phyloP scores from a whole-genome alignment of 2,113 vertebrate genomes.

The Mobula birostris region DNA sequence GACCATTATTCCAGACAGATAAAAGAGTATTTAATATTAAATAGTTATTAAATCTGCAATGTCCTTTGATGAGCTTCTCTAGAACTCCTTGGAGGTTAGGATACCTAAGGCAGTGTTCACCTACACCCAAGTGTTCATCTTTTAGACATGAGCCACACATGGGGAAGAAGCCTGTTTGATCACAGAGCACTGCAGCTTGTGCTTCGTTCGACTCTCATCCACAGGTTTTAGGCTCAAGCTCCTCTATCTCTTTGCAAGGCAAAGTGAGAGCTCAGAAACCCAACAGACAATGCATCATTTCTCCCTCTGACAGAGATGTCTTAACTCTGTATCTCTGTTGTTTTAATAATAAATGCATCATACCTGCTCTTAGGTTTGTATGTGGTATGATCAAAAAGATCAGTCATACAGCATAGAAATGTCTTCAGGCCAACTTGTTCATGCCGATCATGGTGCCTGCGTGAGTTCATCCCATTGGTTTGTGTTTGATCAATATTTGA shows the following conservation, averaged over 20 bases:
- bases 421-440: too few relatives aligned
- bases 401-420: too few relatives aligned
- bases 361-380: not conserved
- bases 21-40: not conserved
- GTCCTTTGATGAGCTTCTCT: not conserved
- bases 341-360: not conserved
- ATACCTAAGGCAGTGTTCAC: not conserved
- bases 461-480: too few relatives aligned
- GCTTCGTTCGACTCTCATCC: not conserved
- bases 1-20: not conserved
- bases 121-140: not conserved
- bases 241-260: not conserved
- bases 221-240: not conserved
- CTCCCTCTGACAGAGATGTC: not conserved
- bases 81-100: not conserved
- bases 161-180: not conserved
- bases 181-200: not conserved
- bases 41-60: not conserved
- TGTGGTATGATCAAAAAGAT: too few relatives aligned
- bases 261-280: not conserved
- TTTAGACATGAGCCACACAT: not conserved
- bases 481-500: too few relatives aligned
- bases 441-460: too few relatives aligned
- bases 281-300: not conserved
- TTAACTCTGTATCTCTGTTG: not conserved